Evolutionary conservation across 2,888 invertebrate species (phyloP).

Genomic region (Plusia festucae): DNA sequence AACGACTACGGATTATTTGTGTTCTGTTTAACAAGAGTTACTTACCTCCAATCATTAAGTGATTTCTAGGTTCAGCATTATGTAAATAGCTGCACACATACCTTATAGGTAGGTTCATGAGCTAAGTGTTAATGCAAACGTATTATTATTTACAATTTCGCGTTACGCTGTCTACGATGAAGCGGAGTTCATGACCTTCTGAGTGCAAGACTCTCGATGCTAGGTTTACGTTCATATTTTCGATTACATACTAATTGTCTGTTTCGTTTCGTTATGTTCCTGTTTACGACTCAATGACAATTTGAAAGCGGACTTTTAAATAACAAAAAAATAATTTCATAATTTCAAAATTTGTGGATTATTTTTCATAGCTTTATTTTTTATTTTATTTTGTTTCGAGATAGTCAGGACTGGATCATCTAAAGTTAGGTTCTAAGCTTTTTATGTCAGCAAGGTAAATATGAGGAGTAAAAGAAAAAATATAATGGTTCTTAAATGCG

Average conservation of each 20-base stretch:
- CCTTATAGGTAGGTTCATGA: constrained; percentile 15
- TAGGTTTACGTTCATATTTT: constrained; percentile 31
- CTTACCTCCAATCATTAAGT: neutral
- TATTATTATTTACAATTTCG: constrained; percentile 59
- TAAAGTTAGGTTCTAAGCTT: no score
- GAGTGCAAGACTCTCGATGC: constrained; percentile 40
- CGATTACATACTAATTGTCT: constrained; percentile 22
- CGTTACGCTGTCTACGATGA: constrained; percentile 59
- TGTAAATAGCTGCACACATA: constrained; percentile 5
- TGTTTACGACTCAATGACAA: constrained; percentile 47
- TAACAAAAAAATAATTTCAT: neutral
- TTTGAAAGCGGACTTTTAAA: constrained; percentile 9
- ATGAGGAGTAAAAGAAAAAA: no score
- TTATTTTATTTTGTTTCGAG: neutral
- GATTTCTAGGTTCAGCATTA: constrained; percentile 24
- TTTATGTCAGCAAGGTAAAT: no score
- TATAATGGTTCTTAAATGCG: no score
- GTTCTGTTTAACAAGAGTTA: constrained; percentile 9
- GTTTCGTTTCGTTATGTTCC: constrained; percentile 64
- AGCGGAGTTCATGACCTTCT: constrained; percentile 69
- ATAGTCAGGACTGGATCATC: neutral
- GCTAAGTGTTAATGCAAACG: constrained; percentile 35
- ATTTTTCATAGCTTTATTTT: neutral
- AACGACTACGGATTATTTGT: constrained; percentile 47
- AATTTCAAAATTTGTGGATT: neutral